Evolutionary conservation across 2,113 vertebrate species (phyloP).

Genomic region (Patagioenas fasciata): DNA sequence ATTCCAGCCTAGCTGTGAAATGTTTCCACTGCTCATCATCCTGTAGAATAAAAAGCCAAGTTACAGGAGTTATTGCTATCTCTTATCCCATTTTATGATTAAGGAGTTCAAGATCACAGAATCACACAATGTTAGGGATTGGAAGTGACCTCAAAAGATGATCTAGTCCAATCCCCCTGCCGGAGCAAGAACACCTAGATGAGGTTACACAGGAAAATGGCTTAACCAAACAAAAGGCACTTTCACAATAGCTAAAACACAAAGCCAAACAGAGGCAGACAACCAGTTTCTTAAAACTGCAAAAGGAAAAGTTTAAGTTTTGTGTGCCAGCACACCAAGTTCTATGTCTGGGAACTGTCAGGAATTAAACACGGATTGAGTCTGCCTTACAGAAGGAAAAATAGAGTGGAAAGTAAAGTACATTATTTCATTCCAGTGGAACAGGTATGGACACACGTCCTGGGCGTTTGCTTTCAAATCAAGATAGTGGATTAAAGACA

Average conservation of each 20-base stretch:
- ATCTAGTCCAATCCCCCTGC: no score
- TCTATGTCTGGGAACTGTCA: background rate
- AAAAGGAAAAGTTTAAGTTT: background rate
- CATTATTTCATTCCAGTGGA: background rate
- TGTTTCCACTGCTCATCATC: background rate
- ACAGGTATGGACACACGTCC: background rate
- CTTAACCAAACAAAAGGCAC: background rate
- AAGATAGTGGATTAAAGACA: background rate
- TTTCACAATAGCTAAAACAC: background rate
- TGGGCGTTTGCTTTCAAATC: background rate
- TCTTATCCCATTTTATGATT: background rate
- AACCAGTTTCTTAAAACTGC: background rate
- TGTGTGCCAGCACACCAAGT: background rate
- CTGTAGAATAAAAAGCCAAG: background rate
- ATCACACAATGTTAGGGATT: no score
- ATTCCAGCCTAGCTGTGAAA: background rate
- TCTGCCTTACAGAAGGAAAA: background rate
- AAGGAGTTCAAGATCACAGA: background rate
- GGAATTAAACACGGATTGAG: background rate
- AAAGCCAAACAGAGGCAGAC: background rate
- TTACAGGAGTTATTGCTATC: background rate
- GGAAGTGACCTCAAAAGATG: no score
- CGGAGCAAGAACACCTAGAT: no score
- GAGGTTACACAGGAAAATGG: no score
- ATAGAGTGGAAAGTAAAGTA: background rate